Base-by-base conservation (phyloP, 2,888 invertebrate genomes). In the Beris morrisii region DNA sequence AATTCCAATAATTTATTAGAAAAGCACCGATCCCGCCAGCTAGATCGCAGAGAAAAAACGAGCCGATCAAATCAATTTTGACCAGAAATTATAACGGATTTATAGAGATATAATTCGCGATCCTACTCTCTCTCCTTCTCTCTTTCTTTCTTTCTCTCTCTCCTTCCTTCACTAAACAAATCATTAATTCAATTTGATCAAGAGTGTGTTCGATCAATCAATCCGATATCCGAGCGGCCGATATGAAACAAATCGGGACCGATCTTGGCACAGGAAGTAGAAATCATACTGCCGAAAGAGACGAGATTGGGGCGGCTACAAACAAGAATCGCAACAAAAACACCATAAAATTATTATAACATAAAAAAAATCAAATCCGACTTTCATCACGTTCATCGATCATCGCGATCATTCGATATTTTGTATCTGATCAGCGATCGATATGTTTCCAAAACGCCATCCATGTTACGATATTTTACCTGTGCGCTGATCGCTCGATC, bases 371-470 rank as follows among this genome's bases (percentile, higher is more conserved):
- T 11, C n/a, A 48, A 48, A 48, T 5, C 44, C 38, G 50, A 61
- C 31, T 64, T 64, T 64, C 64, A 64, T 64, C 54, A 64, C 64
- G 54, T 30, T 54, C 61, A 38, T 61, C 61, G 61, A 64, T 64
- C 61, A 54, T 30, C 9, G 15, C 53, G 43, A 53, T 63, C n/a
- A n/a, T n/a, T n/a, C 53, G 38, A 43, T 28, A 38, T 38, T 7
- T 9, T 38, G 38, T 38, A 38, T 38, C 38, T 9, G 38, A 38
- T 38, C 38, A 38, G 5, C 38, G 38, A 38, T 38, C 38, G 38
- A 38, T 38, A 38, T 38, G 38, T 38, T 38, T 9, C 9, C 38
- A 38, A 38, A 38, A 38, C 38, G 38, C 38, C 22, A 3, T 22
- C 22, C 22, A 22, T 22, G 22, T 22, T 38, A 7, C 38, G 38